Percentiles rank a stretch among this genome's conserved stretches.
Conservation (phyloP, 2,888 invertebrate species). For the Tenthredo amoena region DNA sequence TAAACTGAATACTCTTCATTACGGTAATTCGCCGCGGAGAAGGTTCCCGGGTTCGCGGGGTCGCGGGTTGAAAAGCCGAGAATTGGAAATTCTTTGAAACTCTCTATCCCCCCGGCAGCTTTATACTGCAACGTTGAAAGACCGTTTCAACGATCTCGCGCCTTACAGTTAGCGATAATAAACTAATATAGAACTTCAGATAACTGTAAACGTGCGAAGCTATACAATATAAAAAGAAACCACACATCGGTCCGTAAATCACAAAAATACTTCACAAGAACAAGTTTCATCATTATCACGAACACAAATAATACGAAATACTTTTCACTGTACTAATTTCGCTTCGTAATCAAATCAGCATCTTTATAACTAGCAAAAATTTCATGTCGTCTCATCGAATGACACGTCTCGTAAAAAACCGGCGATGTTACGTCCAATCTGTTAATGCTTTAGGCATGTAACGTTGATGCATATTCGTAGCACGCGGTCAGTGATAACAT, state of each 20-base stretch:
- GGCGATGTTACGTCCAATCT: constrained; percentile 63
- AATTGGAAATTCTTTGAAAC: constrained; percentile 45
- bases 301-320: not conserved
- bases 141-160: not conserved
- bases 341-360: not conserved
- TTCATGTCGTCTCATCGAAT: not conserved
- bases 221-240: not conserved
- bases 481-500: constrained; percentile 70
- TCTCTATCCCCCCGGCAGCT: not conserved
- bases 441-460: constrained; percentile 74
- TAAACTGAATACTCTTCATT: constrained; percentile 74
- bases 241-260: not conserved
- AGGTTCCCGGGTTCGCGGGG: not conserved
- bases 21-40: constrained; percentile 62
- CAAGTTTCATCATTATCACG: not conserved
- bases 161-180: constrained; percentile 12
- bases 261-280: not conserved
- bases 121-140: constrained; percentile 5
- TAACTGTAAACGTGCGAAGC: not conserved
- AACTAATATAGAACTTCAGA: not conserved
- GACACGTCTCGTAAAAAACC: not conserved
- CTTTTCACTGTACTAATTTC: not conserved
- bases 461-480: constrained; percentile 64
- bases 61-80: not conserved
- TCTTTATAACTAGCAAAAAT: not conserved